Evolutionary conservation across 1,140 invertebrate species (phyloP).

Genomic region (Drosophila oshimai): DNA sequence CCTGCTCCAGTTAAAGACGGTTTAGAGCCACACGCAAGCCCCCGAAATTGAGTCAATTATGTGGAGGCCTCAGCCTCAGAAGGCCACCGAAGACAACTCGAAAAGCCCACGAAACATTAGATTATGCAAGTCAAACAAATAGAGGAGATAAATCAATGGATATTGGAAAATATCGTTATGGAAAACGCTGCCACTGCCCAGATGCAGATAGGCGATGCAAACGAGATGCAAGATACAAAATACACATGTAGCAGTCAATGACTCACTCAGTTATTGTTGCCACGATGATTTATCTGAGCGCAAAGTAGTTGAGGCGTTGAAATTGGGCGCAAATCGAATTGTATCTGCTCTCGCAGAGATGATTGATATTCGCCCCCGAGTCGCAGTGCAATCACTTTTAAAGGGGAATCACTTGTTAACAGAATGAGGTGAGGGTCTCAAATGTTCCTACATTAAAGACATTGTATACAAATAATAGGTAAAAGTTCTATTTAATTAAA

Average conservation of each 20-base stretch:
- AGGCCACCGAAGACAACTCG: constrained; percentile 28
- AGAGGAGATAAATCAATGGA: constrained; percentile 47
- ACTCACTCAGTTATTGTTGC: constrained; percentile 60
- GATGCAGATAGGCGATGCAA: constrained; percentile 41
- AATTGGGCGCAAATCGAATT: constrained; percentile 79
- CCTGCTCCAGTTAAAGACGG: constrained; percentile 66
- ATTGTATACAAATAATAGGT: too few relatives aligned
- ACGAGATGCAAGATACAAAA: constrained; percentile 53
- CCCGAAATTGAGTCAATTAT: constrained; percentile 59
- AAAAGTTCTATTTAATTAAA: not conserved
- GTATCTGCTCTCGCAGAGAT: constrained; percentile 35
- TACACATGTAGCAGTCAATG: constrained; percentile 73
- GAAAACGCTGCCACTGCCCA: constrained; percentile 54
- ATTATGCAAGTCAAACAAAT: constrained; percentile 15
- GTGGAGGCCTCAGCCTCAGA: not conserved
- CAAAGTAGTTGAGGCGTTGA: constrained; percentile 75
- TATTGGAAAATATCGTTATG: constrained; percentile 74
- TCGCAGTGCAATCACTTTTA: not conserved
- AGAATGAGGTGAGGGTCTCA: not conserved
- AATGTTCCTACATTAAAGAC: too few relatives aligned
- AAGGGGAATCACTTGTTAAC: not conserved
- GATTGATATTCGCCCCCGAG: constrained; percentile 16
- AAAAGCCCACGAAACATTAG: constrained; percentile 15
- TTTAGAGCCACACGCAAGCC: constrained; percentile 64
- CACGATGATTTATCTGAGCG: constrained; percentile 55